Percentiles rank a stretch among this genome's conserved stretches.
Evolutionary conservation across 2,113 vertebrate genomes (phyloP).

Genomic region (Urocolius indicus): DNA sequence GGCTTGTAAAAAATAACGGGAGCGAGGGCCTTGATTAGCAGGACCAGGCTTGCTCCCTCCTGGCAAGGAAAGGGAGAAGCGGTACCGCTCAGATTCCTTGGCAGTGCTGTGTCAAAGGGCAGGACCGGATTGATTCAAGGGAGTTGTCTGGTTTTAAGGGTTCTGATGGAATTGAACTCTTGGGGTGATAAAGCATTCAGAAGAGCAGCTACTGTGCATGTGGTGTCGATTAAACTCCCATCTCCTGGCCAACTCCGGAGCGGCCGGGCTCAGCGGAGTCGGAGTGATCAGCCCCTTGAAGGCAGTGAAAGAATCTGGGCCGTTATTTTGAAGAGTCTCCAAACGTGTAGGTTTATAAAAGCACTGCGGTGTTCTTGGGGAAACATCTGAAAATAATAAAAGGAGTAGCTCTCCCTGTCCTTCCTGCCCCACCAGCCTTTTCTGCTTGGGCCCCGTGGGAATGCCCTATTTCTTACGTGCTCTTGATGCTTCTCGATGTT

Average conservation of each 20-base stretch:
- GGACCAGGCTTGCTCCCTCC: neutral
- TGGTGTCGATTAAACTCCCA: conserved; percentile 48
- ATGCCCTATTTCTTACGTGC: fast-evolving
- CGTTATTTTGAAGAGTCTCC: neutral
- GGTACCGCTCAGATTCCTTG: fast-evolving
- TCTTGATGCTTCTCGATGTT: fast-evolving
- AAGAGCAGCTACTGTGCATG: conserved; percentile 62
- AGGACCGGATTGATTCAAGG: neutral
- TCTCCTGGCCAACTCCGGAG: neutral
- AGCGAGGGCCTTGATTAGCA: neutral
- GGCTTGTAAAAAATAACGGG: neutral
- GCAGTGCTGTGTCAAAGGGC: neutral
- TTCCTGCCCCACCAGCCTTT: neutral
- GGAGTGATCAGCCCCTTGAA: neutral
- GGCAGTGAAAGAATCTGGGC: neutral
- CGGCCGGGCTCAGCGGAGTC: neutral
- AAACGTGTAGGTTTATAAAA: neutral
- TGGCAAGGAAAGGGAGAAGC: neutral
- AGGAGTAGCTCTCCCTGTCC: conserved; percentile 32
- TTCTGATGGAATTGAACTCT: neutral
- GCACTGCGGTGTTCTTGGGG: neutral
- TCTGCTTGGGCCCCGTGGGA: neutral
- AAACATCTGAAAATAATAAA: conserved; percentile 59
- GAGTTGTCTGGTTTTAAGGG: neutral
- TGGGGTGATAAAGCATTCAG: neutral